Percentiles rank a stretch among this genome's conserved stretches.
Conservation (phyloP, 2,888 invertebrate species). For the Synanthedon vespiformis region DNA sequence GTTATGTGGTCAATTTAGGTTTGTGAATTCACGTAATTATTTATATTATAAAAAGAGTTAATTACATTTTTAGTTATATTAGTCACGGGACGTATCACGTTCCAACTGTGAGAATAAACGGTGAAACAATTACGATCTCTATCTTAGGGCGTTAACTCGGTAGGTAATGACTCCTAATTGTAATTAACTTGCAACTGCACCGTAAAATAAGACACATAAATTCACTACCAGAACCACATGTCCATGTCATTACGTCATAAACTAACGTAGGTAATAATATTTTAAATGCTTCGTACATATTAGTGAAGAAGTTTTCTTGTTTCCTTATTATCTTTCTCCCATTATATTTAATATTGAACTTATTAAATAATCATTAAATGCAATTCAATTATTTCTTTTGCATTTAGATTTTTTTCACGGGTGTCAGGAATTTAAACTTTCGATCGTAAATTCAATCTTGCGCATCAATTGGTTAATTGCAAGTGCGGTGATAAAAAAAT, state of each 20-base stretch:
- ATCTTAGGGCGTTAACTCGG: constrained; percentile 35
- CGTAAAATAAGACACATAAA: constrained; percentile 25
- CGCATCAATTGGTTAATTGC: too few relatives aligned
- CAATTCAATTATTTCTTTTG: too few relatives aligned
- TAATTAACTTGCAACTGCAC: constrained; percentile 28
- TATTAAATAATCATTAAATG: too few relatives aligned
- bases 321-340: too few relatives aligned
- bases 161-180: constrained; percentile 38
- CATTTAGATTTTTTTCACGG: too few relatives aligned
- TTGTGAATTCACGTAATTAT: too few relatives aligned
- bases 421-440: too few relatives aligned
- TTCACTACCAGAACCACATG: constrained; percentile 19
- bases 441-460: too few relatives aligned
- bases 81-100: constrained; percentile 15
- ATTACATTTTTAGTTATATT: background rate
- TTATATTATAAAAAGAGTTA: constrained; percentile 1
- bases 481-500: too few relatives aligned
- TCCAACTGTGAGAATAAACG: constrained; percentile 21
- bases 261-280: constrained; percentile 11
- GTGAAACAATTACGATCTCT: constrained; percentile 35
- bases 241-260: constrained; percentile 27
- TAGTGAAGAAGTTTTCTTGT: too few relatives aligned
- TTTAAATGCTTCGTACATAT: constrained; percentile 1
- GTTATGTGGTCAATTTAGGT: too few relatives aligned
- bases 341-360: too few relatives aligned